A percentile compares a stretch with the other conserved stretches of the same genome.
phyloP scores from a whole-genome alignment of 2,888 invertebrate genomes.

The Orchesellides sinensis region DNA sequence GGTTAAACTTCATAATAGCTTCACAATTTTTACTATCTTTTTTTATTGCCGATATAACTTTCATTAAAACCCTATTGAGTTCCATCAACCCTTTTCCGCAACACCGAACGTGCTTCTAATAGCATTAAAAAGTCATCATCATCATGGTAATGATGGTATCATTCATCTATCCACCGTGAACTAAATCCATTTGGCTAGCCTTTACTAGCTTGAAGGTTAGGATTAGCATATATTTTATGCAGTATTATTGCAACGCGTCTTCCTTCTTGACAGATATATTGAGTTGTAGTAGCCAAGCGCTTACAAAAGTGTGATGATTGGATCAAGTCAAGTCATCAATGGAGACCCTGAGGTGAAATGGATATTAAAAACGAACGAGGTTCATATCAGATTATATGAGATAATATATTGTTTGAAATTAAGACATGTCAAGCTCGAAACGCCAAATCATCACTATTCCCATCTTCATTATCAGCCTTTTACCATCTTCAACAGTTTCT shows the following conservation, averaged over 20 bases:
- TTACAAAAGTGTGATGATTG: no score
- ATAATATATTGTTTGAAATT: no score
- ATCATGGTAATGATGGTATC: neutral
- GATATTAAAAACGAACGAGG: neutral
- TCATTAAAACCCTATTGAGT: neutral
- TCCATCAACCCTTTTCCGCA: neutral
- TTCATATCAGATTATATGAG: neutral
- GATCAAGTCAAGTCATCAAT: no score
- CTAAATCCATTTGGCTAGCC: no score
- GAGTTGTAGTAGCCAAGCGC: no score
- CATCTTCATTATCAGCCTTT: neutral
- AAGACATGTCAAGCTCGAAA: slow-evolving; percentile 23
- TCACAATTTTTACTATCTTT: neutral
- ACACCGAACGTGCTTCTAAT: slow-evolving; percentile 16
- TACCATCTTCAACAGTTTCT: no score
- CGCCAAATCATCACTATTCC: neutral
- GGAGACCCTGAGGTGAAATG: slow-evolving; percentile 14
- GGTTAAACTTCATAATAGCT: neutral
- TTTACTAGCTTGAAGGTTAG: no score
- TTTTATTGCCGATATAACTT: neutral
- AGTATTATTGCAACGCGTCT: neutral
- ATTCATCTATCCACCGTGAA: no score
- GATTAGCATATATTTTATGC: no score
- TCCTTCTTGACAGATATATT: no score
- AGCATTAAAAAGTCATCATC: neutral